These are phyloP conservation scores for Pseudochirops cupreus DNA, from an alignment of 2,797 vertebrate genomes.

Conservation along the genomic window DNA sequence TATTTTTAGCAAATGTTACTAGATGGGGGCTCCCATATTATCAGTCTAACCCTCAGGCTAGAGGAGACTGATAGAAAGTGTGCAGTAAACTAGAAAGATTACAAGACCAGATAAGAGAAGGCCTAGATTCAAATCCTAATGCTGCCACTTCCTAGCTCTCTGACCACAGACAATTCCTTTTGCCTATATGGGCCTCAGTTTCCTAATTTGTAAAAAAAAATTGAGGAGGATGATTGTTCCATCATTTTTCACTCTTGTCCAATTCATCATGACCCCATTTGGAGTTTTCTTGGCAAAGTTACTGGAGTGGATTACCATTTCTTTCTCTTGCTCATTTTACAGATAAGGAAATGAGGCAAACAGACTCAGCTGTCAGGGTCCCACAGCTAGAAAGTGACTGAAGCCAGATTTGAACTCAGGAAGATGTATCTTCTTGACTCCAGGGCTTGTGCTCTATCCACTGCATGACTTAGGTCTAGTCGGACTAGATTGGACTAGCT, in stretches of 20 bases:
- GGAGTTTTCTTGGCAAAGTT: neutral
- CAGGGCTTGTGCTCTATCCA: neutral
- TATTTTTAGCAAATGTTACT: constrained; percentile 1
- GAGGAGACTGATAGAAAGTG: neutral
- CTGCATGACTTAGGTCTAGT: neutral
- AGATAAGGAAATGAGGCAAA: neutral
- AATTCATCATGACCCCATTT: neutral
- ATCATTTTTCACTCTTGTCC: neutral
- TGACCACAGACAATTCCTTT: neutral
- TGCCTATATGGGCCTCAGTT: neutral
- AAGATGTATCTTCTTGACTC: neutral
- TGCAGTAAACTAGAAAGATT: neutral
- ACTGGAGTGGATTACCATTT: neutral
- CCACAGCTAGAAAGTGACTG: neutral
- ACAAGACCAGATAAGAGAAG: neutral
- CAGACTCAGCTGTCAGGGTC: neutral
- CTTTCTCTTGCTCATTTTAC: neutral
- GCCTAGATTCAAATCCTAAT: neutral
- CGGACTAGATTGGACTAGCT: neutral
- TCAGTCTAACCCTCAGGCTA: neutral
- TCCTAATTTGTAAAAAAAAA: neutral
- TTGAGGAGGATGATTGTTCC: neutral
- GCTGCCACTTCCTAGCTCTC: neutral
- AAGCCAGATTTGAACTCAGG: neutral
- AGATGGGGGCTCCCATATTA: neutral